Percentiles rank a stretch among this genome's conserved stretches.
phyloP scores from a whole-genome alignment of 2,888 invertebrate species.

The Asteroscopus sphinx region DNA sequence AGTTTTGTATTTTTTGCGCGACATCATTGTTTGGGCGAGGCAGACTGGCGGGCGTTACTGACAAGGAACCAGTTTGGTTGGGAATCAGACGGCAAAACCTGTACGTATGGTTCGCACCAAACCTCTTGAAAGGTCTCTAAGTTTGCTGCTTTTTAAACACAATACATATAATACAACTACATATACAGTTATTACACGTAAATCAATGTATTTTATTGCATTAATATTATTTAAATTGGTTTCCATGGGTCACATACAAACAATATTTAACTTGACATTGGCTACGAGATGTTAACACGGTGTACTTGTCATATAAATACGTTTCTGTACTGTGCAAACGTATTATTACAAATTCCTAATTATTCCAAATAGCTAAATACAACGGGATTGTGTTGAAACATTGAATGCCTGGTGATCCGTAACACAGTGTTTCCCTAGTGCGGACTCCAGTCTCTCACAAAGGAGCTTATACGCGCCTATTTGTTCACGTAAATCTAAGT shows the following conservation, averaged over 20 bases:
- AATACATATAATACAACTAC: conserved; percentile 14
- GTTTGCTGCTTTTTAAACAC: conserved; percentile 34
- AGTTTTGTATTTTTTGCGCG: conserved; percentile 69
- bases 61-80: conserved; percentile 77
- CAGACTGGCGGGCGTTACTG: conserved; percentile 85
- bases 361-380: conserved; percentile 11
- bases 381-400: conserved; percentile 29
- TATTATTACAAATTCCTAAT: conserved; percentile 37
- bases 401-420: too few species aligned
- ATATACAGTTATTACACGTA: conserved; percentile 12
- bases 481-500: too few species aligned
- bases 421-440: too few species aligned
- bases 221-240: conserved; percentile 24
- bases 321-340: conserved; percentile 34
- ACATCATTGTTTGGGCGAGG: conserved; percentile 70
- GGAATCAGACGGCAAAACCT: conserved; percentile 60
- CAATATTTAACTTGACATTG: conserved; percentile 24
- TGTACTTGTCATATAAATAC: conserved; percentile 43
- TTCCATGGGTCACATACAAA: conserved; percentile 14
- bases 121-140: conserved; percentile 39
- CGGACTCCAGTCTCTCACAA: too few species aligned
- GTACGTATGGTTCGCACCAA: conserved; percentile 45
- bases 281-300: conserved; percentile 32
- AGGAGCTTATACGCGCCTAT: too few species aligned
- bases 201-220: conserved; percentile 10